Evolutionary conservation across 2,113 vertebrate genomes (phyloP).

Genomic region (Cynocephalus volans): DNA sequence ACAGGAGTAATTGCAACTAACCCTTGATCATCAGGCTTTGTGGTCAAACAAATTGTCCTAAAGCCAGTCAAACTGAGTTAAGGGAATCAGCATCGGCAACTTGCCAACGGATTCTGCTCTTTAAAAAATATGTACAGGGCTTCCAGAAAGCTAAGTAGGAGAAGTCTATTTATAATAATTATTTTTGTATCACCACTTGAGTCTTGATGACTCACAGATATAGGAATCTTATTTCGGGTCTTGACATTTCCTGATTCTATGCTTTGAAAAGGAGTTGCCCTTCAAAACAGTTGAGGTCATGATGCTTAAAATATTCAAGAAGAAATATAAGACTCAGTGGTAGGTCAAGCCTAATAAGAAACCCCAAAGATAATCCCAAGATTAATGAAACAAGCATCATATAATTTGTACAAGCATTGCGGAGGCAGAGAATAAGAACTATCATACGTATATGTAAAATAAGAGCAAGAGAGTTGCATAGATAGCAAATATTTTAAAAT

Average conservation of each 20-base stretch:
- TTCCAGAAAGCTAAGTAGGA: slow-evolving; percentile 16
- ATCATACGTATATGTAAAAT: not conserved
- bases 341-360: not conserved
- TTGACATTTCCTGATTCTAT: not conserved
- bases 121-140: not conserved
- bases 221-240: slow-evolving; percentile 13
- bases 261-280: not conserved
- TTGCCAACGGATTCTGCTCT: not conserved
- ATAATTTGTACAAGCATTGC: not conserved
- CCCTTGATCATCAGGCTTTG: not conserved
- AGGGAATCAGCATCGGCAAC: not conserved
- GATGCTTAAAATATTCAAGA: slow-evolving; percentile 31
- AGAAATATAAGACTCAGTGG: slow-evolving; percentile 20
- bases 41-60: not conserved
- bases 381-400: slow-evolving; percentile 2
- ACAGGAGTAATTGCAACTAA: not conserved
- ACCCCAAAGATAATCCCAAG: not conserved
- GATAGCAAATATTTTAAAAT: not conserved
- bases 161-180: slow-evolving; percentile 20
- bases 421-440: not conserved
- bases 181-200: not conserved
- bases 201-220: not conserved
- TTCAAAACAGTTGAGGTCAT: slow-evolving; percentile 21
- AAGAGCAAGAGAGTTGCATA: not conserved
- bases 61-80: not conserved